Percentiles rank a stretch among this genome's conserved stretches.
Conservation (phyloP, 1,140 invertebrate genomes). For the Drosophila gunungcola region DNA sequence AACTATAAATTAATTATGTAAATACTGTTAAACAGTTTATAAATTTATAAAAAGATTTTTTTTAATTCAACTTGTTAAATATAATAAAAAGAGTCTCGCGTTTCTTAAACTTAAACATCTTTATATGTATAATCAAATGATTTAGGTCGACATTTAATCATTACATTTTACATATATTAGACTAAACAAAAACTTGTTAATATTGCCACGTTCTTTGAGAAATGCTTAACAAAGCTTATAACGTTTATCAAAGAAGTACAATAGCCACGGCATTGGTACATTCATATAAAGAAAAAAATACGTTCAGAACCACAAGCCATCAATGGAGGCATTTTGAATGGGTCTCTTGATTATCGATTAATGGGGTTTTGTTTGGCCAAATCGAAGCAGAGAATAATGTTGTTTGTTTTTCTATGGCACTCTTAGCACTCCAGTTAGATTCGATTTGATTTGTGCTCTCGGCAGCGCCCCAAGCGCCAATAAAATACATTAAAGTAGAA, state of each 20-base stretch:
- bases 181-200: too few relatives aligned
- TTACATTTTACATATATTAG: too few relatives aligned
- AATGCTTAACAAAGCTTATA: not conserved
- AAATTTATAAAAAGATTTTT: not conserved
- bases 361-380: conserved; percentile 61
- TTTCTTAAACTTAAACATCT: too few relatives aligned
- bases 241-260: not conserved
- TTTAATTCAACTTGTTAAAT: not conserved
- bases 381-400: conserved; percentile 59
- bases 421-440: conserved; percentile 35
- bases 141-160: too few relatives aligned
- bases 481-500: conserved; percentile 32
- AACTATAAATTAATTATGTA: too few relatives aligned
- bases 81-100: not conserved
- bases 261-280: not conserved
- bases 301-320: conserved; percentile 33
- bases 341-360: conserved; percentile 69
- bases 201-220: too few relatives aligned
- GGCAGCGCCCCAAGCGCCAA: conserved; percentile 24
- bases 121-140: too few relatives aligned
- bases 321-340: conserved; percentile 55
- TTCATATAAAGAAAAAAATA: conserved; percentile 7
- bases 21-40: not conserved
- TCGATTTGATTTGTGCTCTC: conserved; percentile 13
- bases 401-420: conserved; percentile 61